Evolutionary conservation across 2,797 vertebrate genomes (phyloP).

Genomic region (Salmo trutta): DNA sequence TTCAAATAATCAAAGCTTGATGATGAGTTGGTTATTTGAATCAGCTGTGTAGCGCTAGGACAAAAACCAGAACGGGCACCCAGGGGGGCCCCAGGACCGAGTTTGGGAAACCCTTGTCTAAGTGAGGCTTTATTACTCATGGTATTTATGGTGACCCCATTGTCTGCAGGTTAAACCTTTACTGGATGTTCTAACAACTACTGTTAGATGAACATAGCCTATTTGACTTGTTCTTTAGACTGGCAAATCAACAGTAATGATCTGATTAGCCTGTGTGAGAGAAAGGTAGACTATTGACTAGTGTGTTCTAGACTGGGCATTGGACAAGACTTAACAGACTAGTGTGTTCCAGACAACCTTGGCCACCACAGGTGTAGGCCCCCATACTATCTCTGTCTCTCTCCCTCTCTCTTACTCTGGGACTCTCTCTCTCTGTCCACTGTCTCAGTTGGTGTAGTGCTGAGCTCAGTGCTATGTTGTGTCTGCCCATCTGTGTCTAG

Average conservation of each 20-base stretch:
- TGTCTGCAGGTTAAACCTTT: not conserved
- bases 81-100: too few species aligned
- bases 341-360: not conserved
- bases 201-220: not conserved
- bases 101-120: too few species aligned
- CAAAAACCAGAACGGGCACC: too few species aligned
- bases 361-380: too few species aligned
- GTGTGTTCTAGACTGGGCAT: too few species aligned
- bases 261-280: not conserved
- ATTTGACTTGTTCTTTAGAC: not conserved
- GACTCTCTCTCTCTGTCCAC: not conserved
- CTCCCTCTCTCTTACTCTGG: not conserved
- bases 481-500: conserved; percentile 22
- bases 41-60: too few species aligned
- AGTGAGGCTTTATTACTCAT: not conserved
- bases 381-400: not conserved
- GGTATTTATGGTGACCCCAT: not conserved
- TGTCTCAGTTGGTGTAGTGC: not conserved
- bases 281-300: not conserved
- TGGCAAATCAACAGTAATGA: not conserved
- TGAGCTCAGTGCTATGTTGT: conserved; percentile 13
- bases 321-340: not conserved
- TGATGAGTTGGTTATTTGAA: too few species aligned
- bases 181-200: not conserved
- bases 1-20: too few species aligned